Evolutionary conservation across 2,888 invertebrate species (phyloP).

Genomic region (Leucophora obtusa): DNA sequence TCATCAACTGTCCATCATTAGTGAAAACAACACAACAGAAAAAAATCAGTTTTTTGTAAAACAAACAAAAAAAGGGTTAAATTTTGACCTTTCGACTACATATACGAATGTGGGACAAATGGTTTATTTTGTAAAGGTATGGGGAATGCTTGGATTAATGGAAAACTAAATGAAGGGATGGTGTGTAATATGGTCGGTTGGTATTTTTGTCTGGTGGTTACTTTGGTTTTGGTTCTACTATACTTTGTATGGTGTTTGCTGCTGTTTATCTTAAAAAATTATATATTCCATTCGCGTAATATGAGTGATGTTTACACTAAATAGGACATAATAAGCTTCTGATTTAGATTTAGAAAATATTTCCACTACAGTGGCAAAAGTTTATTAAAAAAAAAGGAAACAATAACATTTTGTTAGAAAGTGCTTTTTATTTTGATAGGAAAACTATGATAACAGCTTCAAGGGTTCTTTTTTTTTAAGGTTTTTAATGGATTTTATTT

Average conservation of each 20-base stretch:
- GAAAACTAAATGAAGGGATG: background rate
- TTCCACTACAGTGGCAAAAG: background rate
- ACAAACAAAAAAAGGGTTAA: slow-evolving; percentile 27
- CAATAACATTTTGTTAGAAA: background rate
- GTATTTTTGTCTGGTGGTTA: background rate
- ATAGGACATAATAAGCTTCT: slow-evolving; percentile 37
- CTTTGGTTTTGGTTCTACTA: background rate
- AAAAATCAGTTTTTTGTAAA: background rate
- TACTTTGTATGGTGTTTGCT: background rate
- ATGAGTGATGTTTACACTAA: slow-evolving; percentile 28
- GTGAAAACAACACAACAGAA: background rate
- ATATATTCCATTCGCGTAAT: slow-evolving; percentile 43
- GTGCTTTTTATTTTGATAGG: slow-evolving; percentile 4
- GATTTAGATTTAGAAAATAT: slow-evolving; percentile 1
- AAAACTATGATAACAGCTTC: background rate
- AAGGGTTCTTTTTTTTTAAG: background rate
- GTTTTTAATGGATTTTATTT: background rate
- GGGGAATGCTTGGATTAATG: background rate
- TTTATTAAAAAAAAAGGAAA: background rate
- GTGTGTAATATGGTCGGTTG: background rate
- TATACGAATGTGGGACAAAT: slow-evolving; percentile 32
- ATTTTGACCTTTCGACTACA: slow-evolving; percentile 21
- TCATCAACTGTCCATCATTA: slow-evolving; percentile 33
- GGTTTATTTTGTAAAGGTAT: slow-evolving; percentile 6
- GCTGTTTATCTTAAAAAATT: slow-evolving; percentile 29